Conservation (phyloP, 1,140 invertebrate species). For the Fragariocoptes setiger region DNA sequence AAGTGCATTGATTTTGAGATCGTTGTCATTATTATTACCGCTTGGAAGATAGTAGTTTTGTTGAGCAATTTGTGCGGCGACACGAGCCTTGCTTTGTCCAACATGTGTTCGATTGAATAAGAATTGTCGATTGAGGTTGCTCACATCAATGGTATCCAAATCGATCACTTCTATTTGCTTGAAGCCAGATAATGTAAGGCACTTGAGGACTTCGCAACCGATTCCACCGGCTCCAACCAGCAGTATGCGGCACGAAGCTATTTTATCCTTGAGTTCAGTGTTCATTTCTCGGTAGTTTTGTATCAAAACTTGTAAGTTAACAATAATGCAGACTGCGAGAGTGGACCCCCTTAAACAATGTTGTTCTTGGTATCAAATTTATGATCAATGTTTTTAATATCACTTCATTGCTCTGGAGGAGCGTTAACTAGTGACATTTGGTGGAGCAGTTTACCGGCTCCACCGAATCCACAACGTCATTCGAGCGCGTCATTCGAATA, state of each 20-base stretch:
- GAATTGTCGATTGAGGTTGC: constrained; percentile 96
- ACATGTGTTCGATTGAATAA: constrained; percentile 69
- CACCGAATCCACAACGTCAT: no score
- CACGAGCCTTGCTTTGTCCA: constrained; percentile 53
- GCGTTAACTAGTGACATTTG: no score
- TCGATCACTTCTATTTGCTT: constrained; percentile 82
- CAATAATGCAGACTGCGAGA: no score
- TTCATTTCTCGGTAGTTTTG: no score
- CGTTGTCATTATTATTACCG: not conserved
- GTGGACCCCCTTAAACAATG: no score
- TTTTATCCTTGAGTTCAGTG: no score
- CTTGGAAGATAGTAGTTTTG: not conserved
- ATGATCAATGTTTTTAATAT: no score
- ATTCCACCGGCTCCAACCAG: constrained; percentile 96
- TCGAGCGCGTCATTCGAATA: no score
- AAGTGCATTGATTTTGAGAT: constrained; percentile 4
- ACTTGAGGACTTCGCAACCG: constrained; percentile 92
- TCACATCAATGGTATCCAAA: constrained; percentile 94
- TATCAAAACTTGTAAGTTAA: no score
- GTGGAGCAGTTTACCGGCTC: no score
- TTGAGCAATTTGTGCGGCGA: constrained; percentile 33
- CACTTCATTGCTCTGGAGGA: no score
- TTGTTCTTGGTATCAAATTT: no score
- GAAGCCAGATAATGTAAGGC: constrained; percentile 76
- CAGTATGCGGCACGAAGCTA: constrained; percentile 29